phyloP scores from a whole-genome alignment of 2,113 vertebrate species.

The Polyodon spathula region DNA sequence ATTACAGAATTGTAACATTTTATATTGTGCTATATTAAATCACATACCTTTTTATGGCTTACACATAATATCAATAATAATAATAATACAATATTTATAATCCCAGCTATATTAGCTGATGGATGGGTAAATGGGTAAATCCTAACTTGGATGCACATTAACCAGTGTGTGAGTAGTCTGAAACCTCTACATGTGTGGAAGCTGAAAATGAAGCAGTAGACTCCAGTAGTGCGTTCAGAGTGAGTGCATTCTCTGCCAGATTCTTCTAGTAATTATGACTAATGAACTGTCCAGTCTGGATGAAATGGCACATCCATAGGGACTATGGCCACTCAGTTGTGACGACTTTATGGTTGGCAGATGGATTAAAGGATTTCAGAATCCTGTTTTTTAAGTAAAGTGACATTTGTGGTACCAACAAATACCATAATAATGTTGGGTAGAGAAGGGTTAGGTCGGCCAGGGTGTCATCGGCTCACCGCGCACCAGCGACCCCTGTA shows the following conservation, averaged over 20 bases:
- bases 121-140: no score
- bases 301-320: slow-evolving; percentile 76
- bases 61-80: no score
- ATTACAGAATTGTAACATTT: no score
- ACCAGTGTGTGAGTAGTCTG: no score
- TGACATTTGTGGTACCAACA: background rate
- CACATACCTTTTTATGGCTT: no score
- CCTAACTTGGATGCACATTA: no score
- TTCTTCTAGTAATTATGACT: slow-evolving; percentile 80
- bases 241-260: slow-evolving; percentile 69
- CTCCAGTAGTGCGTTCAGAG: slow-evolving; percentile 67
- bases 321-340: slow-evolving; percentile 71
- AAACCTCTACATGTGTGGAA: slow-evolving; percentile 24
- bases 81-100: no score
- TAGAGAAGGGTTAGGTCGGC: background rate
- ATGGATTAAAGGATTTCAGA: slow-evolving; percentile 56
- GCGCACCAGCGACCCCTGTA: no score
- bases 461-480: no score
- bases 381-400: slow-evolving; percentile 16
- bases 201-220: slow-evolving; percentile 63
- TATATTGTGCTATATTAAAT: no score
- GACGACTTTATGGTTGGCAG: slow-evolving; percentile 64
- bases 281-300: slow-evolving; percentile 89
- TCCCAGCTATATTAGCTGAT: no score
- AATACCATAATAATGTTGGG: background rate